Evolutionary conservation across 2,888 invertebrate species (phyloP), one percentile per base, ranked within the genome.

Genomic region (Ochropleura plecta): DNA sequence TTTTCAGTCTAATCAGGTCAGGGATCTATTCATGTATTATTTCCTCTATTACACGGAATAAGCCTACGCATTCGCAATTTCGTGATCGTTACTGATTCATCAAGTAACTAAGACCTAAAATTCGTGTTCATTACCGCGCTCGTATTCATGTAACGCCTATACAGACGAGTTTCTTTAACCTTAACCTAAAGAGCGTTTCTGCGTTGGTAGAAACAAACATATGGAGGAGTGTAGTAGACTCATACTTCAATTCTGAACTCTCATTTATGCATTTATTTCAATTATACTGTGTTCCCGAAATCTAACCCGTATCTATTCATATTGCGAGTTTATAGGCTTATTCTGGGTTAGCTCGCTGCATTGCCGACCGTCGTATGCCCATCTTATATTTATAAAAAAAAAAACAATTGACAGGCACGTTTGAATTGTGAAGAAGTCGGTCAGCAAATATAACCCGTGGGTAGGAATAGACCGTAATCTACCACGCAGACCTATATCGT

Each of bases 91-190:
- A 53, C 59, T 79, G 63, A 64, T 59, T 66, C 65, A 55, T 44
- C 59, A 68, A 59, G n/a, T 30, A 46, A 20, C 8, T 57, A n/a
- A 12, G 12, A 79, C 46, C 20, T 51, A 44, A 62, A 62, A 8
- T 78, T 55, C 64, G 67, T 83, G 55, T 71, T 51, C 12, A 49
- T 55, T 51, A 76, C 48, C 48, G 46, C 20, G 62, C n/a, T 30
- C 30, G 64, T 48, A 57, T 53, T 65, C 44, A 62, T 69, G 20
- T 42, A 60, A 53, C 55, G 73, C 66, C 74, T 67, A 70, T 51
- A 49, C 49, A 66, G 7, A 51, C 44, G 79, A 83, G 81, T 79
- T 81, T 81, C 81, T 67, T 57, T 66, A 83, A 73, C 83, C 81
- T 81, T 81, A 69, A 79, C 81, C 83, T 66, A 83, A 78, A 57